phyloP scores from a whole-genome alignment of 2,113 vertebrate species.

The Cephalopterus ornatus region DNA sequence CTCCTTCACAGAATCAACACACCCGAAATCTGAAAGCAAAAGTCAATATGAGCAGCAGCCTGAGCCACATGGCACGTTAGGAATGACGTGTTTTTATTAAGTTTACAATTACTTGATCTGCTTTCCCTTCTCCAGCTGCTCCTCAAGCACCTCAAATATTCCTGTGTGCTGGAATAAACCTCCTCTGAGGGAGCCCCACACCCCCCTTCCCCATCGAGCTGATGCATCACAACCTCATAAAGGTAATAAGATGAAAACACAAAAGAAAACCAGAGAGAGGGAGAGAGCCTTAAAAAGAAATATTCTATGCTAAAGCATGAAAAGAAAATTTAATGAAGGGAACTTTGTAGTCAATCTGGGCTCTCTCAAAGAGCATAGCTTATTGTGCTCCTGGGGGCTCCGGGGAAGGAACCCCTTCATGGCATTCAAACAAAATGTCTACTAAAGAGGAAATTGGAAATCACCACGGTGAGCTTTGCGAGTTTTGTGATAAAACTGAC shows the following conservation, averaged over 20 bases:
- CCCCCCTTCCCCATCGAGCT: slow-evolving; percentile 28
- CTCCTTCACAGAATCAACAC: not conserved
- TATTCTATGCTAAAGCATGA: not conserved
- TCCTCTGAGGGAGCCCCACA: not conserved
- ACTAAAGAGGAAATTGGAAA: slow-evolving; percentile 46
- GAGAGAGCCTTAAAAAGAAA: not conserved
- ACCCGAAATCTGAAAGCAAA: not conserved
- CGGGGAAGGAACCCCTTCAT: not conserved
- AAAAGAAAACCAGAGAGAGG: not conserved
- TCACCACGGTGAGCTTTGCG: not conserved
- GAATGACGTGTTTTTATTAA: not conserved
- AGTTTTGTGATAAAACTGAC: slow-evolving; percentile 18
- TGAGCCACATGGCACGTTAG: not conserved
- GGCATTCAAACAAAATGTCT: slow-evolving; percentile 52
- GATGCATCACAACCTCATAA: slow-evolving; percentile 17
- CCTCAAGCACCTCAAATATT: not conserved
- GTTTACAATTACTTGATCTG: not conserved
- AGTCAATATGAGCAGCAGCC: not conserved
- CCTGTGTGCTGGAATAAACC: not conserved
- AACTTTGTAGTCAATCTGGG: slow-evolving; percentile 13
- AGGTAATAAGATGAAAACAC: slow-evolving; percentile 34
- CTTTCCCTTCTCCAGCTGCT: slow-evolving; percentile 18
- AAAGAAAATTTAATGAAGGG: slow-evolving; percentile 30
- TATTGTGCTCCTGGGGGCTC: slow-evolving; percentile 5
- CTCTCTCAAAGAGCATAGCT: slow-evolving; percentile 41